Percentiles rank a stretch among this genome's conserved stretches.
These are phyloP conservation scores for Uropetala carovei DNA, from an alignment of 2,888 invertebrate species.

Conservation along the genomic window DNA sequence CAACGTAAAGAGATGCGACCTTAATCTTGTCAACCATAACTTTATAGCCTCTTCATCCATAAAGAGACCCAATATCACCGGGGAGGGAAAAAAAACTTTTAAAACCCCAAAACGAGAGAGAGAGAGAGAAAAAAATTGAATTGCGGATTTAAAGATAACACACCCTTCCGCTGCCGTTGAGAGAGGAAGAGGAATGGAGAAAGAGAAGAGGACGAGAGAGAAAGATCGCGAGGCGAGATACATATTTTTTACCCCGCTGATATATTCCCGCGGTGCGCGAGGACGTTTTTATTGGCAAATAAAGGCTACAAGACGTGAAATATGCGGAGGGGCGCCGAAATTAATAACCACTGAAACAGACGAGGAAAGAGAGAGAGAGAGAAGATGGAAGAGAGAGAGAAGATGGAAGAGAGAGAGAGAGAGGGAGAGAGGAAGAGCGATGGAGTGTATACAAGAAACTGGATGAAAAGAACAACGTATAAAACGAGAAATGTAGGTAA, in stretches of 20 bases:
- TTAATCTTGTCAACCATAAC: too few species aligned
- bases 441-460: too few species aligned
- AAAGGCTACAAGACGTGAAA: constrained; percentile 7
- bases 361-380: neutral
- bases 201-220: neutral
- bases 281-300: neutral
- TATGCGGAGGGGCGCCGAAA: neutral
- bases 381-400: too few species aligned
- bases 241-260: neutral
- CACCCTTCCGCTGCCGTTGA: neutral
- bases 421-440: too few species aligned
- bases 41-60: neutral
- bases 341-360: constrained; percentile 24
- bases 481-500: too few species aligned
- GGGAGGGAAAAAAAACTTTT: neutral
- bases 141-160: neutral
- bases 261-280: neutral
- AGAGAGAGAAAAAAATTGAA: neutral
- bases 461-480: too few species aligned
- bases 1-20: too few species aligned
- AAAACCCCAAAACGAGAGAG: neutral
- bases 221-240: neutral
- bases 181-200: neutral
- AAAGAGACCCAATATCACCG: neutral
- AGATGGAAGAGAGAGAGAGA: too few species aligned